Evolutionary conservation across 2,113 vertebrate genomes (phyloP).

Genomic region (Spea bombifrons): DNA sequence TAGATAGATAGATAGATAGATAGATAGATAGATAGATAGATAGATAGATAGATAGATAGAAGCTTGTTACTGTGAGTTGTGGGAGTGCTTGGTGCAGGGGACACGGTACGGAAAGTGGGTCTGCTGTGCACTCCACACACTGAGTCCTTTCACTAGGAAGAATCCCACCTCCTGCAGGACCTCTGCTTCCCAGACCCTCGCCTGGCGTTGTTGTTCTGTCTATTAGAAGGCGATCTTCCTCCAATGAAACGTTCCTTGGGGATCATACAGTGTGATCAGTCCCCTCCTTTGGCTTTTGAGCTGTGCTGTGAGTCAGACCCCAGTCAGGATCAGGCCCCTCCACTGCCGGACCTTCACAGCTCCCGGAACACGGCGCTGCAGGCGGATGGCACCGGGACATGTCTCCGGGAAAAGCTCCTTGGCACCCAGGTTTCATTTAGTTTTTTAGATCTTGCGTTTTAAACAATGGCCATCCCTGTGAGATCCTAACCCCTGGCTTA

Average conservation of each 20-base stretch:
- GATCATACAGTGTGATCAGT: not conserved
- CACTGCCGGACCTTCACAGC: not conserved
- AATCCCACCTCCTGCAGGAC: not conserved
- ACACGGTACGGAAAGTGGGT: not conserved
- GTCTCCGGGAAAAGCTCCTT: not conserved
- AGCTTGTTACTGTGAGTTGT: conserved; percentile 17
- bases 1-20: too few relatives aligned
- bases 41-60: too few relatives aligned
- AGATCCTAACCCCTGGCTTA: not conserved
- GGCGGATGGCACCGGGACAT: not conserved
- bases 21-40: too few relatives aligned
- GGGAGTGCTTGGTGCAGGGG: not conserved
- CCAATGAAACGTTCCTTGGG: conserved; percentile 9
- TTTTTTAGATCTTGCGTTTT: too few relatives aligned
- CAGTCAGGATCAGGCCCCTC: not conserved
- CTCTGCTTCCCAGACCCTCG: not conserved
- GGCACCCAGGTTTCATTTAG: too few relatives aligned
- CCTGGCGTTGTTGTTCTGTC: not conserved
- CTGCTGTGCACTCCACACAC: too few relatives aligned
- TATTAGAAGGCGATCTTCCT: not conserved
- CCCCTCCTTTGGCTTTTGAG: conserved; percentile 1
- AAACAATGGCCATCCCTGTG: too few relatives aligned
- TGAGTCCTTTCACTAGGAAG: too few relatives aligned
- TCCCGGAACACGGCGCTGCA: not conserved
- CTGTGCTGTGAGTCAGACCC: not conserved